Base-by-base conservation (phyloP, 2,888 invertebrate species). In the Allacma fusca region DNA sequence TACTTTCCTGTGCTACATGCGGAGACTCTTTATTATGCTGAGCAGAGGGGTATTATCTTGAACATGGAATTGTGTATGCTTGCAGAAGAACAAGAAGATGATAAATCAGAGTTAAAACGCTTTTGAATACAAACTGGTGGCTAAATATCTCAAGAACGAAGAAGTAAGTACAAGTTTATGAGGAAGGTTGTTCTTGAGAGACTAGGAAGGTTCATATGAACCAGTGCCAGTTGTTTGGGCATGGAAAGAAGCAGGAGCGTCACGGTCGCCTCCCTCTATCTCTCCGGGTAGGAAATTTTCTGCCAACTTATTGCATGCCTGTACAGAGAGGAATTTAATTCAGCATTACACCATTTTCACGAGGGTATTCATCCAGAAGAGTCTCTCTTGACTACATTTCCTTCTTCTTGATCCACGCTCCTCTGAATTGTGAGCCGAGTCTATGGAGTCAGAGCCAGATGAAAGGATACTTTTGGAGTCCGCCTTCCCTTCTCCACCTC, bases 251-350 rank as follows among this genome's bases (percentile, higher is more conserved):
- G 50, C 19, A 50, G 50, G 50, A 50, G 19, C 50, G 50, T 65
- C 65, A 65, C 26, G 65, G 65, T 65, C 65, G 28, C 65, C 65
- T 65, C 65, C 65, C 65, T 65, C 50, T 50, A 50, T 50, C 50
- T 50, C 65, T 26, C 65, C 65, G 65, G 65, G 65, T 65, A 28
- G 29, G n/a, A 65, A 65, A 65, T 26, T 65, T 65, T 28, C 28
- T 65, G n/a, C 50, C 50, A 50, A 50, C 65, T 26, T 24, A 50
- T 50, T 19, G 50, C 50, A 50, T 50, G n/a, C 19, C n/a, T 50
- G 50, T 62, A 62, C 13, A n/a, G 2, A 24, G 62, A 62, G 26
- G 26, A 65, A 65, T 65, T 26, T 29, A 65, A 65, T 65, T 24
- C n/a, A 28, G 19, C 28, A 28, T 24, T 65, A 29, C 28, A 26